A percentile compares a stretch with the other conserved stretches of the same genome.
Conservation (phyloP, 2,888 invertebrate species). For the Perizoma affinitatum region DNA sequence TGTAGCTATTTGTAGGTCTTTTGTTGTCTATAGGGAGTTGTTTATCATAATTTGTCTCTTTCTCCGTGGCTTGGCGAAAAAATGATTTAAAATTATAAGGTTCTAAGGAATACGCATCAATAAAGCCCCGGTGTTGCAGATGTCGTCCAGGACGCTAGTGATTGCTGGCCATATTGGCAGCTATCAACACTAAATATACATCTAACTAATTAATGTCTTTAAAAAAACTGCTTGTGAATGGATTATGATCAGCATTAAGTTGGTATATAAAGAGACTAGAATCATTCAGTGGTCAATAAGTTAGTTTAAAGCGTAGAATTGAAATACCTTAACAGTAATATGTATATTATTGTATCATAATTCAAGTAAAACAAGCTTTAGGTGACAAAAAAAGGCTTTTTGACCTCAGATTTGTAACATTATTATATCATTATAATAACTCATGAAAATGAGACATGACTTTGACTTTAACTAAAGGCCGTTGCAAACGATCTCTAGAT, state of each 20-base stretch:
- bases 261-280: not conserved
- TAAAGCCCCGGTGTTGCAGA: no score
- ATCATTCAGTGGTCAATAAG: conserved; percentile 32
- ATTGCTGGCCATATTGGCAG: no score
- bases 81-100: no score
- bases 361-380: conserved; percentile 52
- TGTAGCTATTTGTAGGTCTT: conserved; percentile 32
- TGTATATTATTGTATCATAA: conserved; percentile 58
- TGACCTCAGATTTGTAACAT: not conserved
- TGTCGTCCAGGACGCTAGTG: no score
- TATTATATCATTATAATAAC: no score
- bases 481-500: no score
- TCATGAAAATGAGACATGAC: no score
- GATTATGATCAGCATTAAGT: not conserved
- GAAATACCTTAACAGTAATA: conserved; percentile 56
- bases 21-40: conserved; percentile 25
- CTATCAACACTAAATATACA: no score
- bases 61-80: not conserved
- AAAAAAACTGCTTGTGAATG: not conserved
- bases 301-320: conserved; percentile 48
- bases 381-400: conserved; percentile 34
- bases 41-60: conserved; percentile 4
- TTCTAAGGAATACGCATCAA: no score
- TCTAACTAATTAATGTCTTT: no score
- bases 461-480: no score